These are phyloP conservation scores for Mnemiopsis leidyi DNA, from an alignment of 37 sponge, comb jelly and placozoan species.

Conservation along the genomic window DNA sequence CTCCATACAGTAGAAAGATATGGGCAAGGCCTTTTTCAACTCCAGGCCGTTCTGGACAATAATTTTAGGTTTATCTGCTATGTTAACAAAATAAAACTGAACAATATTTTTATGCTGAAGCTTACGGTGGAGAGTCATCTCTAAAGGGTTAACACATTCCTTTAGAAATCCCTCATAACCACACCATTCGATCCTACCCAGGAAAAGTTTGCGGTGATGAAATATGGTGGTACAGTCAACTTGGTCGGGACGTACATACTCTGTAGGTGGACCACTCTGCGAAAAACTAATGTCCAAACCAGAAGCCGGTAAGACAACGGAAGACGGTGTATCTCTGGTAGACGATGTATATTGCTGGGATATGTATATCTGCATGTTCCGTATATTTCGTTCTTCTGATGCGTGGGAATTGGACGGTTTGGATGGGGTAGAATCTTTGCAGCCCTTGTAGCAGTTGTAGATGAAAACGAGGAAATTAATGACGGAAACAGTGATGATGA, in stretches of 20 bases:
- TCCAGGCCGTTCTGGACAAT: not conserved
- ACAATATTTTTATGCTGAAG: constrained; percentile 36
- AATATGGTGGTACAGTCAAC: not conserved
- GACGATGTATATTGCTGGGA: not conserved
- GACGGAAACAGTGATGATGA: not conserved
- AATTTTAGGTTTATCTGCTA: constrained; percentile 1
- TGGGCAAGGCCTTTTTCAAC: not conserved
- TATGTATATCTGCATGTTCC: not conserved
- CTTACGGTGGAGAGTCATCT: constrained; percentile 18
- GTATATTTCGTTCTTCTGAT: not conserved
- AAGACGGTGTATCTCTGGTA: not conserved
- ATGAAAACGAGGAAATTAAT: not conserved
- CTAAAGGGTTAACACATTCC: constrained; percentile 37
- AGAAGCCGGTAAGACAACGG: not conserved
- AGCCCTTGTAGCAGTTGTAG: not conserved
- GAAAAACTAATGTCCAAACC: not conserved
- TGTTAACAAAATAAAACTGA: not conserved
- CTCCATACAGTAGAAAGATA: constrained; percentile 63
- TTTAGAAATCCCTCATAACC: constrained; percentile 7
- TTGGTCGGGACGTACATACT: not conserved
- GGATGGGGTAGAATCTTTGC: not conserved
- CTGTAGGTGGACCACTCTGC: not conserved
- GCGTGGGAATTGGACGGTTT: not conserved
- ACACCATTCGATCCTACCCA: not conserved
- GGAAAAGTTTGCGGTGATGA: not conserved